Evolutionary conservation across 2,888 invertebrate genomes (phyloP).

Genomic region (Phaedon cochleariae): DNA sequence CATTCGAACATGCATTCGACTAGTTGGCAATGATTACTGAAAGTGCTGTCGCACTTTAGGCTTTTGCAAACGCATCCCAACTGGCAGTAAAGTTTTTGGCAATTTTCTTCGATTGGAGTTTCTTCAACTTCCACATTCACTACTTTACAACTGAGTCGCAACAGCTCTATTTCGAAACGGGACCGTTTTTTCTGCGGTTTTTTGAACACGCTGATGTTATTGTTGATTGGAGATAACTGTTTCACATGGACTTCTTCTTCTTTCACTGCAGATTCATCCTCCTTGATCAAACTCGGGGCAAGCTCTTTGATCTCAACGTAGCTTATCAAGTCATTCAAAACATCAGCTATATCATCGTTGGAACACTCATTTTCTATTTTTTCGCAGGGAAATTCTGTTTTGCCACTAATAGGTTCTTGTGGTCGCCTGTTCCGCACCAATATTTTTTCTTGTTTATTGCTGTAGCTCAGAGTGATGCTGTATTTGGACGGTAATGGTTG

Average conservation of each 20-base stretch:
- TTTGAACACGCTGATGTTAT: conserved; percentile 29
- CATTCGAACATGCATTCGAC: conserved; percentile 71
- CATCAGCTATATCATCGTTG: conserved; percentile 36
- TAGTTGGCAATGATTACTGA: conserved; percentile 69
- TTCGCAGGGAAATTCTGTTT: background rate
- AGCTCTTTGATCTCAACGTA: conserved; percentile 70
- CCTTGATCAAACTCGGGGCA: conserved; percentile 65
- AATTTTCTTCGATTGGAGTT: conserved; percentile 56
- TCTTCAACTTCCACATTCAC: conserved; percentile 63
- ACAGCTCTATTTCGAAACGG: conserved; percentile 63
- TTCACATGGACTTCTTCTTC: conserved; percentile 42
- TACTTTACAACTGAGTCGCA: conserved; percentile 72
- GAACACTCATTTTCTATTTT: conserved; percentile 16
- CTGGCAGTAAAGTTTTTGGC: conserved; percentile 67
- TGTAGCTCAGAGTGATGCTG: conserved; percentile 66
- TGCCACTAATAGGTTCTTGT: background rate
- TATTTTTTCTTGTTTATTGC: conserved; percentile 67
- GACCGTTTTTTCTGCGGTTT: conserved; percentile 37
- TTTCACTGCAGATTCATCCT: conserved; percentile 50
- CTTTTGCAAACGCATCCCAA: conserved; percentile 76
- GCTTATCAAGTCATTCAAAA: conserved; percentile 67
- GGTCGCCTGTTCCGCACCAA: conserved; percentile 59
- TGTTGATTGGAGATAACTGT: conserved; percentile 33
- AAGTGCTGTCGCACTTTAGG: conserved; percentile 60
- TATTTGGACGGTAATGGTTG: conserved; percentile 60